Percentiles rank a stretch among this genome's conserved stretches.
These are phyloP conservation scores for Cydia amplana DNA, from an alignment of 1,140 invertebrate genomes.

Conservation along the genomic window DNA sequence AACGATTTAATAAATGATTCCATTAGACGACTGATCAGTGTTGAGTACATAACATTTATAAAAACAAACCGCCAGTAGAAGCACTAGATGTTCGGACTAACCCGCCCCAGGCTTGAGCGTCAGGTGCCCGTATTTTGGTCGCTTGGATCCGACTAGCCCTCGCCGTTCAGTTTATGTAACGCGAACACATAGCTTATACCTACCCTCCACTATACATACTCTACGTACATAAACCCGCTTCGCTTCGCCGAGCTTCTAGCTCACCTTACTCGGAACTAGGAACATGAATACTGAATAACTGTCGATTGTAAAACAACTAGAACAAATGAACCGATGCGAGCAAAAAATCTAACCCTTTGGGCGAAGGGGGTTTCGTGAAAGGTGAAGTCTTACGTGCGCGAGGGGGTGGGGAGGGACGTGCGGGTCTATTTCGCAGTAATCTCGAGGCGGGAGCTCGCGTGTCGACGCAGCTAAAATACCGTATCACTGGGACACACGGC, in stretches of 20 bases:
- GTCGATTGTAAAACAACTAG: slow-evolving; percentile 31
- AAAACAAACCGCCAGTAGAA: slow-evolving; percentile 32
- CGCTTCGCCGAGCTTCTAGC: slow-evolving; percentile 23
- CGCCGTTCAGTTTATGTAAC: slow-evolving; percentile 70
- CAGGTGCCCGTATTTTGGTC: slow-evolving; percentile 75
- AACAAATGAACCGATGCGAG: slow-evolving; percentile 30
- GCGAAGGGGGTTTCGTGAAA: slow-evolving; percentile 1
- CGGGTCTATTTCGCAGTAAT: slow-evolving; percentile 45
- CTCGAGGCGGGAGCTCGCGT: slow-evolving; percentile 47
- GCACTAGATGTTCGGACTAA: slow-evolving; percentile 1
- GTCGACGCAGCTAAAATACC: slow-evolving; percentile 53
- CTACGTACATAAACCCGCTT: slow-evolving; percentile 30
- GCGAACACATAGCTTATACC: slow-evolving; percentile 52
- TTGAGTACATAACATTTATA: neutral
- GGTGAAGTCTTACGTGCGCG: slow-evolving; percentile 29
- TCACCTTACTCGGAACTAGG: slow-evolving; percentile 23
- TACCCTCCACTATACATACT: slow-evolving; percentile 40
- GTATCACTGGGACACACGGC: slow-evolving; percentile 38
- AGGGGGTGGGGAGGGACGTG: slow-evolving; percentile 37
- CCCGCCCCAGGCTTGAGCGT: slow-evolving; percentile 55
- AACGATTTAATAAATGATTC: neutral
- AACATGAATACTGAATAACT: slow-evolving; percentile 29
- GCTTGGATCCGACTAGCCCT: slow-evolving; percentile 60
- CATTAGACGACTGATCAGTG: neutral
- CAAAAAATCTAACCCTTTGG: slow-evolving; percentile 28